Conservation (phyloP, 2,888 invertebrate species). For the Palloptera scutellata region DNA sequence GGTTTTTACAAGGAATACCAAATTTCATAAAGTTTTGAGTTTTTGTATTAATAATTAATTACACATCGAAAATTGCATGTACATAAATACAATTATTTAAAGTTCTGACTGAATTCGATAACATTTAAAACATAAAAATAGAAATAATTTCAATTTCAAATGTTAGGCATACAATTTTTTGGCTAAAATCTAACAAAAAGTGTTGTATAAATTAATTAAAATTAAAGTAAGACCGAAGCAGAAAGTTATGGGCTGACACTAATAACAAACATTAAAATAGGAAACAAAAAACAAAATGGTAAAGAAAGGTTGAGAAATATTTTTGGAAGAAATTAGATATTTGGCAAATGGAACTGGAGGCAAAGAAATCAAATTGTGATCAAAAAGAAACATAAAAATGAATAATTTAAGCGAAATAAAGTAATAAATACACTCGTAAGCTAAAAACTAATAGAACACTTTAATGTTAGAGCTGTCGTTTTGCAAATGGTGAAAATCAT, state of each 20-base stretch:
- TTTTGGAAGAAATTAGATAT: constrained; percentile 39
- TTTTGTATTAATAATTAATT: too few species aligned
- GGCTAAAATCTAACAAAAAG: too few species aligned
- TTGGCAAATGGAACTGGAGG: constrained; percentile 44
- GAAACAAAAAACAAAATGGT: not conserved
- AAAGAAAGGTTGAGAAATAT: constrained; percentile 33
- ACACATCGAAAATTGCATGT: too few species aligned
- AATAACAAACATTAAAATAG: not conserved
- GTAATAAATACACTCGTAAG: too few species aligned
- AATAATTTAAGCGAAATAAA: constrained; percentile 4
- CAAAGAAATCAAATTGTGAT: constrained; percentile 62
- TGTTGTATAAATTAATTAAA: too few species aligned
- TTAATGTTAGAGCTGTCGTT: too few species aligned
- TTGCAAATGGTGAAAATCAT: too few species aligned
- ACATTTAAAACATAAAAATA: not conserved
- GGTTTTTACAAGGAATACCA: too few species aligned
- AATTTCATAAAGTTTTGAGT: too few species aligned
- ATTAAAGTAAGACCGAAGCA: not conserved
- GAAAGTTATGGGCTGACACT: not conserved
- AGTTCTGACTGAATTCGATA: not conserved
- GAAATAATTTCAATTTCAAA: too few species aligned
- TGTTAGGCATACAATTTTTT: too few species aligned
- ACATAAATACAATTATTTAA: constrained; percentile 9
- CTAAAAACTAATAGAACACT: too few species aligned
- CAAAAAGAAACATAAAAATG: constrained; percentile 47